Evolutionary conservation across 1,140 invertebrate genomes (phyloP), one percentile per base, ranked within the genome.

Genomic region (Ylistrum balloti): DNA sequence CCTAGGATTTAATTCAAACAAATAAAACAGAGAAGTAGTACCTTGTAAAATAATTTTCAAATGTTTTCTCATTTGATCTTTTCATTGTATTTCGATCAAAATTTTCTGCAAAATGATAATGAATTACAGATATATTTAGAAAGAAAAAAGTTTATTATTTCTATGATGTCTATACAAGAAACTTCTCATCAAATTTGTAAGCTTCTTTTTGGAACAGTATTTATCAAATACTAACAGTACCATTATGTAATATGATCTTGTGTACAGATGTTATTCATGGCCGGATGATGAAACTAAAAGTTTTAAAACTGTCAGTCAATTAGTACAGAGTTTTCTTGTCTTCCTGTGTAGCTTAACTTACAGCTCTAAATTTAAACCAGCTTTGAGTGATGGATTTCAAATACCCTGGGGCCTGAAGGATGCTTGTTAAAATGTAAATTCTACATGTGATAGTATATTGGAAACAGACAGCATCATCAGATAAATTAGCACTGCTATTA

Each of bases 311-410:
- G 56, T 74, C 56, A 74, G 56, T 74, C 9, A 28, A 74, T 74
- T 74, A 74, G 22, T 74, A n/a, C 56, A n/a, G 17, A 28, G 17
- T 74, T 74, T 5, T 28, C 56, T 74, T 11, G 10, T 28, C 56
- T 74, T 74, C 56, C 56, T 74, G 56, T 74, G 0, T 9, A 74
- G 56, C 56, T 74, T 3, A n/a, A 74, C 56, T 38, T 74, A 74
- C 56, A 28, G 22, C 56, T 74, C 56, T 74, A 74, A 74, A 74
- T 74, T 74, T 74, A n/a, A n/a, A 22, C 56, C 56, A 74, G 56
- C 22, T 74, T 74, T n/a, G 45, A 48, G 15, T 48, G 56, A 74
- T 74, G 56, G 56, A 74, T 74, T 74, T 74, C 11, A 74, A 74
- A 74, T n/a, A 74, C 56, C n/a, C 5, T 74, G n/a, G 56, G 56